A percentile compares a stretch with the other conserved stretches of the same genome.
phyloP scores from a whole-genome alignment of 2,888 invertebrate genomes.

The Nemapogon koenigi region DNA sequence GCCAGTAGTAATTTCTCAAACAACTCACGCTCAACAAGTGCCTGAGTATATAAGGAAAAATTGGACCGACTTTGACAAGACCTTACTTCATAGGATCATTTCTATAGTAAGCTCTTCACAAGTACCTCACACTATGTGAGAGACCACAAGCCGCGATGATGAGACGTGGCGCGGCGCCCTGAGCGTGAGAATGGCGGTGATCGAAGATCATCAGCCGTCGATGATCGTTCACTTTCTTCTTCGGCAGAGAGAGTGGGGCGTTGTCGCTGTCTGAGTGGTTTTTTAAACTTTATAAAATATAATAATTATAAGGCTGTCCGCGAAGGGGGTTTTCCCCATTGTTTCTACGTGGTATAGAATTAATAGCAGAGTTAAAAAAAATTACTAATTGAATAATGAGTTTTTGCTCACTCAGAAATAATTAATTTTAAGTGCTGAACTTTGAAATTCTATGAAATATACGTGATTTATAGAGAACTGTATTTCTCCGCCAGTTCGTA shows the following conservation, averaged over 20 bases:
- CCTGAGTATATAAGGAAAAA: not conserved
- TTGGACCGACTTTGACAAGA: conserved; percentile 13
- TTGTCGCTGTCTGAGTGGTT: conserved; percentile 21
- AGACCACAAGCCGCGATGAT: conserved; percentile 19
- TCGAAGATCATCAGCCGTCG: conserved; percentile 19
- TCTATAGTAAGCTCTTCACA: conserved; percentile 23
- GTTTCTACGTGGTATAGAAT: no score
- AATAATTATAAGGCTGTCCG: no score
- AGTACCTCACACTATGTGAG: conserved; percentile 20
- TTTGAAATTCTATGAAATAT: no score
- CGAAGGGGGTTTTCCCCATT: no score
- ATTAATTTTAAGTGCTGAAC: no score
- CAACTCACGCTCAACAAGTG: not conserved
- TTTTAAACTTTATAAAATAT: conserved; percentile 6
- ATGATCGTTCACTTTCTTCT: conserved; percentile 23
- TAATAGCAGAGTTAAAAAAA: no score
- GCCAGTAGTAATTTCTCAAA: not conserved
- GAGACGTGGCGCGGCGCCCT: conserved; percentile 23
- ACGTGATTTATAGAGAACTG: no score
- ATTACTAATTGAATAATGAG: no score
- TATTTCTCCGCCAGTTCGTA: no score
- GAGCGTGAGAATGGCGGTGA: conserved; percentile 23
- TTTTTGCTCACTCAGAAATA: no score
- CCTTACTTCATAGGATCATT: conserved; percentile 25
- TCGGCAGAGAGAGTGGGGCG: conserved; percentile 18